Base-by-base conservation (phyloP, 53 echinoderm and acorn worm species). In the Henricia sp. region DNA sequence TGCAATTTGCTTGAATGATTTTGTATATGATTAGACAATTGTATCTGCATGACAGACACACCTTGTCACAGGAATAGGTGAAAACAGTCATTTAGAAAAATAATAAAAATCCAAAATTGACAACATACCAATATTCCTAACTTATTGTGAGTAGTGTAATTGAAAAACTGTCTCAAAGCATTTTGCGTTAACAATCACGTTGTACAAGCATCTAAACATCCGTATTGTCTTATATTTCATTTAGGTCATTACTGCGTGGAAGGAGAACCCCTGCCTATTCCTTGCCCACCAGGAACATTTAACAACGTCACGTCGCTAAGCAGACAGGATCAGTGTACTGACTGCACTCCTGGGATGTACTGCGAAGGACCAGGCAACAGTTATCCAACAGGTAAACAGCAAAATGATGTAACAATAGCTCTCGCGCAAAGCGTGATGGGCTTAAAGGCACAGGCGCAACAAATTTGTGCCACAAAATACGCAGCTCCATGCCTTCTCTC, bases 191-290 rank as follows among this genome's bases (percentile, higher is more conserved):
- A 48, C 16, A 48, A 11, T 48, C 48, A 48, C 16, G 9, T 48
- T 48, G 48, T 11, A 48, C 48, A 11, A 11, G 9, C 9, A 48
- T 16, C 48, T 48, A 9, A 46, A 46, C n/a, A n/a, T n/a, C n/a
- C n/a, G n/a, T n/a, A n/a, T n/a, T n/a, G n/a, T n/a, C n/a, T n/a
- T n/a, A n/a, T n/a, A n/a, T n/a, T n/a, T n/a, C n/a, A n/a, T n/a
- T n/a, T 56, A 97, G 99, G 99, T 58, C 85, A 97, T 83, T 97
- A 97, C 77, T 97, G 99, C 56, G 82, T 85, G 21, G 88, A 87
- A n/a, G 99, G 90, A 36, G 86, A 77, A 65, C 62, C 82, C 29
- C 85, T 92, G 6, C 99, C 99, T 2, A 76, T 97, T 34, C 95
- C 94, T 3, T 97, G 99, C 50, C 99, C 99, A 23, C 88, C 92